These are phyloP conservation scores for Helogale parvula DNA, from an alignment of 2,113 vertebrate genomes.

Conservation along the genomic window DNA sequence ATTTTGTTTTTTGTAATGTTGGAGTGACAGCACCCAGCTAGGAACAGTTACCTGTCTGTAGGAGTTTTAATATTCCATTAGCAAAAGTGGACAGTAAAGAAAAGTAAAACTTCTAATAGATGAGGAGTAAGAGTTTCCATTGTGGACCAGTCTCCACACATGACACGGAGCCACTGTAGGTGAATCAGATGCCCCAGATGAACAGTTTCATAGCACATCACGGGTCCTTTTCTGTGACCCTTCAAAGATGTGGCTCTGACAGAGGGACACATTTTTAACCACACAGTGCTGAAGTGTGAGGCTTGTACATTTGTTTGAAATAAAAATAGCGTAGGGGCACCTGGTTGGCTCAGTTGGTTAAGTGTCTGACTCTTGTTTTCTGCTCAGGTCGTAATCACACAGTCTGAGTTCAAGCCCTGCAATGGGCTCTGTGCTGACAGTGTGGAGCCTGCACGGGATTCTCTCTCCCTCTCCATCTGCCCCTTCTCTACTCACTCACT, in stretches of 20 bases:
- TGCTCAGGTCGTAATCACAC: too few relatives aligned
- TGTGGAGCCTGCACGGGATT: too few relatives aligned
- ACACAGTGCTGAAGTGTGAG: neutral
- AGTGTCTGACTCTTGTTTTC: too few relatives aligned
- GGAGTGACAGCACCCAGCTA: accelerated
- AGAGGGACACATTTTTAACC: neutral
- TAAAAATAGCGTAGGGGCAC: neutral
- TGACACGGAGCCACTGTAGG: accelerated
- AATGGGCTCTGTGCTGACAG: too few relatives aligned
- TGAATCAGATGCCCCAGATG: neutral
- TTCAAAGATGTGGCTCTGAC: neutral
- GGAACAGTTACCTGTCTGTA: neutral
- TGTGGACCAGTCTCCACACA: neutral
- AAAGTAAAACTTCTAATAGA: neutral
- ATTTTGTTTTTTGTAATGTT: constrained; percentile 46
- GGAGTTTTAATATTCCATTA: neutral
- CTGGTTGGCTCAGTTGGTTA: too few relatives aligned
- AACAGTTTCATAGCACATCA: too few relatives aligned
- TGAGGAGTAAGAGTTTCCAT: neutral
- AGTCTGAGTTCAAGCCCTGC: too few relatives aligned
- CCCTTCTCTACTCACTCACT: too few relatives aligned
- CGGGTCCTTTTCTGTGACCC: neutral
- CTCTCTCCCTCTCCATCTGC: too few relatives aligned
- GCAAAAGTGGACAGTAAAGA: neutral
- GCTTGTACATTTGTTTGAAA: neutral